These are phyloP conservation scores for Ornithoptera priamus DNA, from an alignment of 2,888 invertebrate species.

Conservation along the genomic window DNA sequence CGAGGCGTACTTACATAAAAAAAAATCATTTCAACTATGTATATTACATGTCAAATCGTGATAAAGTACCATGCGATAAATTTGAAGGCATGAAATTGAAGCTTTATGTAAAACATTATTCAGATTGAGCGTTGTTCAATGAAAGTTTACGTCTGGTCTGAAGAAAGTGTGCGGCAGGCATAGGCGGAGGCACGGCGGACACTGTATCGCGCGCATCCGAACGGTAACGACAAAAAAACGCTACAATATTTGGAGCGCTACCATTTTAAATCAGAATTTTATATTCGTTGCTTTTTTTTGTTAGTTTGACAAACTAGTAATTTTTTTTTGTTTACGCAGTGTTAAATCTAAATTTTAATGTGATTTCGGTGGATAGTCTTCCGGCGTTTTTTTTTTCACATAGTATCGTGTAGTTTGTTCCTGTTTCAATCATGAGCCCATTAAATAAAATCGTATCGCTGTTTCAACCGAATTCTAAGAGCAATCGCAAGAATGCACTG, in stretches of 20 bases:
- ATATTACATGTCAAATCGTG: constrained; percentile 1
- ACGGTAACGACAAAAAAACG: constrained; percentile 48
- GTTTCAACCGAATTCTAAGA: constrained; percentile 79
- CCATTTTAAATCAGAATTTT: constrained; percentile 18
- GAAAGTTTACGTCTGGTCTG: constrained; percentile 55
- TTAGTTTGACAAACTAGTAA: neutral
- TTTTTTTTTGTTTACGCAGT: constrained; percentile 1
- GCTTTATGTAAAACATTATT: constrained; percentile 29
- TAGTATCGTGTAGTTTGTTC: constrained; percentile 10
- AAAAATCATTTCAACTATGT: neutral
- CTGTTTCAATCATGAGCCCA: constrained; percentile 74
- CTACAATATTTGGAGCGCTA: constrained; percentile 22
- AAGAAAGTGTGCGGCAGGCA: constrained; percentile 53
- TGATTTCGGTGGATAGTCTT: constrained; percentile 5
- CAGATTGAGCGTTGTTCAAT: constrained; percentile 46
- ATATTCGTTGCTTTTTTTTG: constrained; percentile 5
- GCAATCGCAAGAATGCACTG: constrained; percentile 62
- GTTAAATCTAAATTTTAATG: constrained; percentile 24
- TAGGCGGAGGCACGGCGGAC: constrained; percentile 38
- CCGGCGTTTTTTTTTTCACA: neutral
- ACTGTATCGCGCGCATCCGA: constrained; percentile 53
- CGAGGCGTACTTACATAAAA: too few relatives aligned
- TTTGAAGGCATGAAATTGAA: constrained; percentile 20
- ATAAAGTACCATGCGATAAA: constrained; percentile 10
- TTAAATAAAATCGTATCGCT: constrained; percentile 82